These are phyloP conservation scores for Dromaius novaehollandiae DNA, from an alignment of 2,113 vertebrate species.

Conservation along the genomic window DNA sequence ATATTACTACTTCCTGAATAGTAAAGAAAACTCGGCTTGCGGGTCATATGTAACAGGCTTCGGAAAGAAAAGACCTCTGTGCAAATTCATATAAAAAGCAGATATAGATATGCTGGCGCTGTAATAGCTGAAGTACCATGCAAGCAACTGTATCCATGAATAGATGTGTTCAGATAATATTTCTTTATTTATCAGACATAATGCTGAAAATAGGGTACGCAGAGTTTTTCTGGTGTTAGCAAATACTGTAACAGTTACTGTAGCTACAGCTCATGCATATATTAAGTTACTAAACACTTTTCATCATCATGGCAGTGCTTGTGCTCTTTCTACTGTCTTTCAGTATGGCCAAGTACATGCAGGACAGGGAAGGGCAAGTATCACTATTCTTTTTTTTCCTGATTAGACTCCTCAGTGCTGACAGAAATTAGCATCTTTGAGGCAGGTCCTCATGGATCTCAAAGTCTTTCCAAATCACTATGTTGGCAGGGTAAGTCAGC, in stretches of 20 bases:
- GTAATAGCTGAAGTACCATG: background rate
- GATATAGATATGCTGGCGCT: background rate
- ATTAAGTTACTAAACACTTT: background rate
- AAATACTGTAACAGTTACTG: background rate
- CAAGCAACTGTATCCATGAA: background rate
- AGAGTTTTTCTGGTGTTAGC: background rate
- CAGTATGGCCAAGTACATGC: background rate
- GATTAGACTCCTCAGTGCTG: background rate
- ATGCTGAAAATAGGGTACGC: rapidly evolving
- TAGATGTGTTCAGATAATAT: background rate
- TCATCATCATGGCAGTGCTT: background rate
- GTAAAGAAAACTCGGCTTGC: background rate
- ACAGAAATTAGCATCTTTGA: background rate
- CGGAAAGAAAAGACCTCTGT: background rate
- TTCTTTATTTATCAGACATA: background rate
- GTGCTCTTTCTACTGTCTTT: background rate
- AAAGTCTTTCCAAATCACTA: background rate
- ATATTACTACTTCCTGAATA: background rate
- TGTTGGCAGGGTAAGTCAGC: background rate
- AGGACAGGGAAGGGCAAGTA: background rate
- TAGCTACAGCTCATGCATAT: background rate
- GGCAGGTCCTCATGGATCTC: background rate
- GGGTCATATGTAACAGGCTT: background rate
- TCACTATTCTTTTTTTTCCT: rapidly evolving
- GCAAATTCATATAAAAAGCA: background rate